These are phyloP conservation scores for Sipha maydis DNA, from an alignment of 2,888 invertebrate genomes.

Conservation along the genomic window DNA sequence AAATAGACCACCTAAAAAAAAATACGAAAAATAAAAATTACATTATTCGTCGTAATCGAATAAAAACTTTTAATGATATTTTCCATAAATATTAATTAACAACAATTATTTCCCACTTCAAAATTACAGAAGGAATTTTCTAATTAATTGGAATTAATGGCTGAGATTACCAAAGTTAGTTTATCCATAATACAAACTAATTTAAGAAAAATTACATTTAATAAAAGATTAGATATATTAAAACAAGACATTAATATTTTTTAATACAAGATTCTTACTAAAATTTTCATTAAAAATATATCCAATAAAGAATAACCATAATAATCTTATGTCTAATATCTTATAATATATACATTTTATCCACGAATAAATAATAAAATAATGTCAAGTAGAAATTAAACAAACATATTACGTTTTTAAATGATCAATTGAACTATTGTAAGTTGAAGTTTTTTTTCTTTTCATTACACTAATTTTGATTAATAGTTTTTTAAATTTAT, in stretches of 20 bases:
- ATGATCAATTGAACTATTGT: too few relatives aligned
- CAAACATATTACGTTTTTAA: too few relatives aligned
- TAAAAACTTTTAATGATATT: conserved; percentile 5
- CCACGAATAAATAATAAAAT: too few relatives aligned
- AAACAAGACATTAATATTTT: background rate
- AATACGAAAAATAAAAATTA: background rate
- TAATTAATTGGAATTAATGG: conserved; percentile 35
- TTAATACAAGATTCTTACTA: background rate
- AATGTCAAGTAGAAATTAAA: too few relatives aligned
- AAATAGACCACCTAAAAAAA: background rate
- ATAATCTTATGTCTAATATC: too few relatives aligned
- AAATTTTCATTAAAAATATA: background rate
- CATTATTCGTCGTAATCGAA: background rate
- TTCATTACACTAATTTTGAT: too few relatives aligned
- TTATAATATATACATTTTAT: too few relatives aligned
- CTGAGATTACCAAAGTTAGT: background rate
- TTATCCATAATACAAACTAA: background rate
- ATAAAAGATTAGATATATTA: background rate
- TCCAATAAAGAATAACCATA: background rate
- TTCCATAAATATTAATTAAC: conserved; percentile 50
- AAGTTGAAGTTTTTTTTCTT: too few relatives aligned
- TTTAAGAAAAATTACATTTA: background rate
- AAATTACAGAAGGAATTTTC: background rate
- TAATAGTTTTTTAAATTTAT: too few relatives aligned
- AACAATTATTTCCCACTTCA: conserved; percentile 25